Evolutionary conservation across 2,888 invertebrate species (phyloP).

Genomic region (Thecophora atra): DNA sequence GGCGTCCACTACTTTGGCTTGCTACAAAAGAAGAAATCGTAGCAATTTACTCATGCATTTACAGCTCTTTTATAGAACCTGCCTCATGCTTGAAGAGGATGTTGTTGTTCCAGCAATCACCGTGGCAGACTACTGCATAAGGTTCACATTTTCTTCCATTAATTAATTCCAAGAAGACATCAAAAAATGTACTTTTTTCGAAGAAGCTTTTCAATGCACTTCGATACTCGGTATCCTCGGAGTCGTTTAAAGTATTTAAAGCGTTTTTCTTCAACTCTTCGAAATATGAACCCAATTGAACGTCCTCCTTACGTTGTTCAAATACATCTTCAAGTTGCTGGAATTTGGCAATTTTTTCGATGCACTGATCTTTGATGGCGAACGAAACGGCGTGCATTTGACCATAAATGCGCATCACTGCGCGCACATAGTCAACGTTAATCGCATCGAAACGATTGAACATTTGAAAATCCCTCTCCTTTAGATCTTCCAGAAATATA

Average conservation of each 20-base stretch:
- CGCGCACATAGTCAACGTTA: slow-evolving; percentile 59
- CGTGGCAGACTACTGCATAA: slow-evolving; percentile 60
- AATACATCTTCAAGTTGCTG: slow-evolving; percentile 54
- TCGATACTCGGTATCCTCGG: slow-evolving; percentile 42
- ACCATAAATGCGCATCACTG: slow-evolving; percentile 65
- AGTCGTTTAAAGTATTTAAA: slow-evolving; percentile 45
- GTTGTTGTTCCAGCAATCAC: slow-evolving; percentile 65
- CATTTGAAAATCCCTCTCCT: slow-evolving; percentile 64
- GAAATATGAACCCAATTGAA: slow-evolving; percentile 50
- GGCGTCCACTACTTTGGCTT: slow-evolving; percentile 44
- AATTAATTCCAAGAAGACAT: slow-evolving; percentile 48
- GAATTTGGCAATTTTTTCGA: slow-evolving; percentile 49
- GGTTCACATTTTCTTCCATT: slow-evolving; percentile 54
- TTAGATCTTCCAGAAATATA: slow-evolving; percentile 68
- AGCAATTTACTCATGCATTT: slow-evolving; percentile 25
- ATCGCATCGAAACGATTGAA: slow-evolving; percentile 65
- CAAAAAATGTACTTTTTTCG: slow-evolving; percentile 46
- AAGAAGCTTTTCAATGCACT: slow-evolving; percentile 48
- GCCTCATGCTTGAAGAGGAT: slow-evolving; percentile 54
- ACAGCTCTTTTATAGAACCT: slow-evolving; percentile 6
- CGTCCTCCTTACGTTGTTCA: slow-evolving; percentile 48
- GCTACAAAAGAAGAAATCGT: slow-evolving; percentile 40
- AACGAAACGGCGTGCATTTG: slow-evolving; percentile 68
- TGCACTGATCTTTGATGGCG: slow-evolving; percentile 58
- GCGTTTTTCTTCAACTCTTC: slow-evolving; percentile 52